These are phyloP conservation scores for Cavia porcellus DNA, from an alignment of 2,113 vertebrate species.

Conservation along the genomic window DNA sequence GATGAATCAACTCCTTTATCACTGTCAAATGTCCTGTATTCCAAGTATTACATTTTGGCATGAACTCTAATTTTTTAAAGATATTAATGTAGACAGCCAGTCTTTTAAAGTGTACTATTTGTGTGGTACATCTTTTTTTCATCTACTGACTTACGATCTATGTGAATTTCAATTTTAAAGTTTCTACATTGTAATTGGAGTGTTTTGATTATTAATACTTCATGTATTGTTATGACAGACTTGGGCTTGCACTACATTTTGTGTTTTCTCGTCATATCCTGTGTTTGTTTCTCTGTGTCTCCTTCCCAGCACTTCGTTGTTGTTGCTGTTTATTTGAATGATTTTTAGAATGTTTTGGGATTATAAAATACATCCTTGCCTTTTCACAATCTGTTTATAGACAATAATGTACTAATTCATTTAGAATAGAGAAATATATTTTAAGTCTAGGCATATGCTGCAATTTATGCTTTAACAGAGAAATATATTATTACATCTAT, in stretches of 20 bases:
- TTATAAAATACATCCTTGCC: not conserved
- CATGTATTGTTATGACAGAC: too few relatives aligned
- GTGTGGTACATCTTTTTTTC: not conserved
- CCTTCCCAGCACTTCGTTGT: not conserved
- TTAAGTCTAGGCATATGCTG: not conserved
- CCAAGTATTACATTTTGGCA: not conserved
- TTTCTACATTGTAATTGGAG: not conserved
- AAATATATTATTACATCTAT: not conserved
- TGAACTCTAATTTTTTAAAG: not conserved
- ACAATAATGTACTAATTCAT: not conserved
- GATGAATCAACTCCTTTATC: not conserved
- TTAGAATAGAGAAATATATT: not conserved
- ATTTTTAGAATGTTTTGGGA: not conserved
- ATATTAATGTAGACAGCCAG: not conserved
- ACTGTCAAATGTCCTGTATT: not conserved
- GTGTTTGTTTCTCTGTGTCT: not conserved
- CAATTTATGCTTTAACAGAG: not conserved
- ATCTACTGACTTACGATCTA: not conserved
- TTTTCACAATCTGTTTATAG: not conserved
- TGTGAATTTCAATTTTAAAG: not conserved
- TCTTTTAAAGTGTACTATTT: not conserved
- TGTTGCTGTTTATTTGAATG: not conserved
- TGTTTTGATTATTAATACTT: not conserved
- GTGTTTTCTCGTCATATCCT: not conserved
- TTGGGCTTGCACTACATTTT: not conserved